Evolutionary conservation across 2,797 vertebrate genomes (phyloP).

Genomic region (Vipera ursinii): DNA sequence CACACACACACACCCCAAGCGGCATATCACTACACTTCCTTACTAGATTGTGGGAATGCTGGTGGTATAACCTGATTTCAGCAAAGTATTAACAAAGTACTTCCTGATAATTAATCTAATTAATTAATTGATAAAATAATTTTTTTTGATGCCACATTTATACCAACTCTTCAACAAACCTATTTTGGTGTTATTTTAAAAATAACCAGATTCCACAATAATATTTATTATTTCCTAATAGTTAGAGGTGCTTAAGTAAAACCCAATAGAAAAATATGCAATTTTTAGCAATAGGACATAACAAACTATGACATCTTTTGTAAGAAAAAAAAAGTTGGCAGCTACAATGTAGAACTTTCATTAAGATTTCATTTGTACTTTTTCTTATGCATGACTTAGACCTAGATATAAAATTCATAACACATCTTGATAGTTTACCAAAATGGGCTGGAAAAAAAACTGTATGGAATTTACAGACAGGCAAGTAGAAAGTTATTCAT

Average conservation of each 20-base stretch:
- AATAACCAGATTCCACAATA: background rate
- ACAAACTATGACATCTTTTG: background rate
- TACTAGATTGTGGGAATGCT: background rate
- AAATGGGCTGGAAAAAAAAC: background rate
- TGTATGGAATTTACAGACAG: background rate
- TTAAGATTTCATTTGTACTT: background rate
- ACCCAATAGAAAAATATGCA: background rate
- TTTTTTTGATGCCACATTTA: background rate
- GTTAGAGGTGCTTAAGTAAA: background rate
- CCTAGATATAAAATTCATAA: background rate
- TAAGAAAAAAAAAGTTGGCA: background rate
- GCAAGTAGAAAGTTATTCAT: background rate
- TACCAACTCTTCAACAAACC: background rate
- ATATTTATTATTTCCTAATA: background rate
- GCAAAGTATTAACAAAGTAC: background rate
- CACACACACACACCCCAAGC: no score
- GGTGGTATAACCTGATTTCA: background rate
- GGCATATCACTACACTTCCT: background rate
- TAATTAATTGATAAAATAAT: background rate
- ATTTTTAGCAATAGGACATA: background rate
- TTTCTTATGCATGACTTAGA: background rate
- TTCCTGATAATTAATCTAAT: background rate
- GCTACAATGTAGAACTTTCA: background rate
- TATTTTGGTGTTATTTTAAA: background rate
- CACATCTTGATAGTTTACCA: background rate